Evolutionary conservation across 2,888 invertebrate species (phyloP).

Genomic region (Leucophora obtusa): DNA sequence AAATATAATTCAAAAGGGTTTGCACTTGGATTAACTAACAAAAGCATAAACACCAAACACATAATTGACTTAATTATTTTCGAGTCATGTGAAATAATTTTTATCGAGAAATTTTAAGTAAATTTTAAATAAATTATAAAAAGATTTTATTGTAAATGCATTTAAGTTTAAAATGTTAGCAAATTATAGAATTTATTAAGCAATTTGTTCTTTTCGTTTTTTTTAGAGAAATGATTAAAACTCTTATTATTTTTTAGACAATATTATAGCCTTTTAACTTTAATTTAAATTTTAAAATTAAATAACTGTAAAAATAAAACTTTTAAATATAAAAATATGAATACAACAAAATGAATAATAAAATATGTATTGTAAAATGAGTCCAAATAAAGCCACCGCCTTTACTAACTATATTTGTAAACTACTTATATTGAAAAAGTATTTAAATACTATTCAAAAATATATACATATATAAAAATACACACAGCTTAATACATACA

Average conservation of each 20-base stretch:
- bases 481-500: conserved; percentile 23
- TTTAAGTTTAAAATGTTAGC: not conserved
- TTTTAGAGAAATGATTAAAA: not conserved
- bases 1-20: too few species aligned
- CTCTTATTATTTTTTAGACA: not conserved
- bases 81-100: too few species aligned
- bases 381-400: conserved; percentile 77
- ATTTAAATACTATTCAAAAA: not conserved
- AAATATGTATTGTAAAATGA: conserved; percentile 69
- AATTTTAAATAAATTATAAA: too few species aligned
- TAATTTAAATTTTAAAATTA: conserved; percentile 21
- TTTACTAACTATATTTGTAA: conserved; percentile 66
- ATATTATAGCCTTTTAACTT: not conserved
- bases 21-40: too few species aligned
- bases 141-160: not conserved
- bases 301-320: not conserved
- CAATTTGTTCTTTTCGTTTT: not conserved
- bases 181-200: too few species aligned
- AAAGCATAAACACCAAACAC: too few species aligned
- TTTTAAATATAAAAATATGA: not conserved
- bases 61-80: too few species aligned
- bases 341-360: conserved; percentile 44
- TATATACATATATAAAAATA: conserved; percentile 31
- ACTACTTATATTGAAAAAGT: conserved; percentile 40
- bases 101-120: too few species aligned